These are phyloP conservation scores for Thinocorus orbignyianus DNA, from an alignment of 2,113 vertebrate genomes.

Conservation along the genomic window DNA sequence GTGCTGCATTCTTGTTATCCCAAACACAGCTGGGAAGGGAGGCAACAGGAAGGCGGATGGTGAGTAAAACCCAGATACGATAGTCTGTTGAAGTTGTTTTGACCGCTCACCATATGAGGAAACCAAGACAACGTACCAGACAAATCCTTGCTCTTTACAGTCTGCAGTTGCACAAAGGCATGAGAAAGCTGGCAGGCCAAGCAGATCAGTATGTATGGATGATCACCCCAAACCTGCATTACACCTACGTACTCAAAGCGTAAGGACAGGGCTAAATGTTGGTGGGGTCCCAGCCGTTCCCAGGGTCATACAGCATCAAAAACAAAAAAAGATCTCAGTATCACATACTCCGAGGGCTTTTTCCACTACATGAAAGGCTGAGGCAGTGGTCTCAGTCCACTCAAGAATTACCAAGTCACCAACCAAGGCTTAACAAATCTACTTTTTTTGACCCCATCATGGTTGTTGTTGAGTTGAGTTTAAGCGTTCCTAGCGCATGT, in stretches of 20 bases:
- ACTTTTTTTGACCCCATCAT: background rate
- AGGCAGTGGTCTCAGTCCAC: background rate
- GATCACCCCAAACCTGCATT: background rate
- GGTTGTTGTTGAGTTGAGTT: background rate
- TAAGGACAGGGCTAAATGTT: background rate
- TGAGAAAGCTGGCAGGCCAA: background rate
- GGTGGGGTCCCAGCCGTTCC: background rate
- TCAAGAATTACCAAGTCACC: background rate
- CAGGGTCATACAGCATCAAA: background rate
- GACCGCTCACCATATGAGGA: background rate
- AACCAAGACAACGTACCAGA: background rate
- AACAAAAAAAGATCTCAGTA: background rate
- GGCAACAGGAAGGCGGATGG: background rate
- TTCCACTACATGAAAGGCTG: background rate
- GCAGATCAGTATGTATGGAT: background rate
- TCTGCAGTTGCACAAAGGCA: background rate
- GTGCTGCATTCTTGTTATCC: conserved; percentile 5
- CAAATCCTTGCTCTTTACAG: background rate
- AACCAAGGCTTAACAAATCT: background rate
- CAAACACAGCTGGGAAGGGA: conserved; percentile 3
- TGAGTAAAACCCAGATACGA: background rate
- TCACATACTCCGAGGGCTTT: background rate
- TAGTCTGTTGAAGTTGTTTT: background rate
- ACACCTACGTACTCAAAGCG: background rate
- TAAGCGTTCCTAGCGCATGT: background rate